phyloP scores from a whole-genome alignment of 1,140 invertebrate genomes.

The Euwallacea fornicatus region DNA sequence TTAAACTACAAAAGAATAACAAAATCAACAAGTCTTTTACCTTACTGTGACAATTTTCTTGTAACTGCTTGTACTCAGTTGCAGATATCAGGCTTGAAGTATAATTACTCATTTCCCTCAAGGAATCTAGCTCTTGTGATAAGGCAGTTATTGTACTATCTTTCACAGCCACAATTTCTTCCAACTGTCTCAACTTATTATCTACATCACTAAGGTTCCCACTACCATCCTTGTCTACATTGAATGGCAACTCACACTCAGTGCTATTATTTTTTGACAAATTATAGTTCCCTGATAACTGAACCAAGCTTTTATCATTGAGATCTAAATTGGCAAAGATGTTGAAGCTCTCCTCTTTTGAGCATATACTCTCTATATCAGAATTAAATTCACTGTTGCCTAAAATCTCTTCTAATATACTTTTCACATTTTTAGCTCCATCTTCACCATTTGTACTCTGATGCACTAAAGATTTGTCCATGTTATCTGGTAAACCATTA shows the following conservation, averaged over 20 bases:
- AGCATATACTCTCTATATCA: conserved; percentile 31
- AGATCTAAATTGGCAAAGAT: conserved; percentile 50
- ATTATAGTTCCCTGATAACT: conserved; percentile 32
- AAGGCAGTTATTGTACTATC: conserved; percentile 54
- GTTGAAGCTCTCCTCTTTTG: conserved; percentile 47
- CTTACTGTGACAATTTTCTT: conserved; percentile 55
- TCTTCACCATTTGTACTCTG: conserved; percentile 18
- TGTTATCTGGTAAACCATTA: conserved; percentile 25
- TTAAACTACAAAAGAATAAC: not conserved
- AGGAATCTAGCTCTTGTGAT: conserved; percentile 55
- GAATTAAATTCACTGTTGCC: conserved; percentile 44
- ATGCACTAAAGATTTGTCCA: not conserved
- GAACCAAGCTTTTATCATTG: conserved; percentile 48
- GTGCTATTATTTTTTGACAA: conserved; percentile 12
- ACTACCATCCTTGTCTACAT: conserved; percentile 38
- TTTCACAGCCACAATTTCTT: conserved; percentile 54
- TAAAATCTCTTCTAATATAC: conserved; percentile 51
- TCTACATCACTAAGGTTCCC: conserved; percentile 46
- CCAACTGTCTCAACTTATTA: conserved; percentile 52
- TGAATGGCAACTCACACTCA: conserved; percentile 30
- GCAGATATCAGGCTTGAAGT: conserved; percentile 53
- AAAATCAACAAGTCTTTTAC: conserved; percentile 31
- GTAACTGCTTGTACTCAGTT: conserved; percentile 57
- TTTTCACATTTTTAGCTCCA: conserved; percentile 42
- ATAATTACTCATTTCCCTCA: conserved; percentile 45